Evolutionary conservation across 2,113 vertebrate genomes (phyloP).

Genomic region (Scomber scombrus): DNA sequence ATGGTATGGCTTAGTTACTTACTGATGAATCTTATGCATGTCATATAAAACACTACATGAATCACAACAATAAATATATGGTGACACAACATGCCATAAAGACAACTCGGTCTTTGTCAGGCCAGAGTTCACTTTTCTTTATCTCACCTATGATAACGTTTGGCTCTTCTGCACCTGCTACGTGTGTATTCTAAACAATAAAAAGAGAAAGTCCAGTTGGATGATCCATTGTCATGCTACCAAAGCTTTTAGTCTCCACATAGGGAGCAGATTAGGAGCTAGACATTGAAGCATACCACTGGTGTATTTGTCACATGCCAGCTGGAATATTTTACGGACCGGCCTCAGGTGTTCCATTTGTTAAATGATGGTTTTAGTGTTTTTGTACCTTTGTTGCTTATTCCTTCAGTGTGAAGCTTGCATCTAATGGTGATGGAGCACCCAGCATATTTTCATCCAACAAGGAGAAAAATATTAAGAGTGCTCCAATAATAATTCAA

Average conservation of each 20-base stretch:
- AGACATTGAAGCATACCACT: not conserved
- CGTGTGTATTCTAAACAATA: constrained; percentile 30
- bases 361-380: not conserved
- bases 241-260: not conserved
- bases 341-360: too few species aligned
- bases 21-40: not conserved
- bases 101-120: not conserved
- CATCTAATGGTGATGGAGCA: not conserved
- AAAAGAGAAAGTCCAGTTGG: constrained; percentile 41
- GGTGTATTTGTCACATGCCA: not conserved
- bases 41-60: not conserved
- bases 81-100: constrained; percentile 33
- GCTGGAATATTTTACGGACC: too few species aligned
- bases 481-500: too few species aligned
- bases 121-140: constrained; percentile 44
- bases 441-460: not conserved
- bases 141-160: constrained; percentile 44
- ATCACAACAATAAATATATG: not conserved
- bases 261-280: not conserved
- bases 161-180: not conserved
- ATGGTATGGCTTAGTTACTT: not conserved
- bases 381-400: not conserved
- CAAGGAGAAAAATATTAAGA: not conserved
- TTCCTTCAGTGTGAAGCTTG: not conserved
- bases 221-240: not conserved